phyloP scores from a whole-genome alignment of 2,797 vertebrate species.

The Pelodytes ibericus region DNA sequence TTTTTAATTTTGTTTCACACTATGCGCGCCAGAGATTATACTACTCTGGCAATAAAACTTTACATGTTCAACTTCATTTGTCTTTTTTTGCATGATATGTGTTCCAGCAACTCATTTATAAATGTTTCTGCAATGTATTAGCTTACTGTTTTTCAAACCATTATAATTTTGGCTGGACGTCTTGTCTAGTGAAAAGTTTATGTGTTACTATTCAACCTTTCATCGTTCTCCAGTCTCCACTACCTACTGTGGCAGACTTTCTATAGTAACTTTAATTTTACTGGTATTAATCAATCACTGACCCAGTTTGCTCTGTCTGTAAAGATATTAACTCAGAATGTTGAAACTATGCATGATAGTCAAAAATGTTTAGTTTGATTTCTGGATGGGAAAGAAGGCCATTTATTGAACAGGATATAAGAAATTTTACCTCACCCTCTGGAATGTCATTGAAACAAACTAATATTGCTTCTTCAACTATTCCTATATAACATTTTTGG shows the following conservation, averaged over 20 bases:
- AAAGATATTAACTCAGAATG: background rate
- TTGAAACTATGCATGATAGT: background rate
- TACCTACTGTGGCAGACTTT: slow-evolving; percentile 51
- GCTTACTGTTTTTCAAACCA: background rate
- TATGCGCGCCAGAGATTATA: too few relatives aligned
- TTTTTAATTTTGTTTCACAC: too few relatives aligned
- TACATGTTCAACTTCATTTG: too few relatives aligned
- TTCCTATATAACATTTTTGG: too few relatives aligned
- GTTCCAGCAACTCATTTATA: background rate
- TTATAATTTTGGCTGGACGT: slow-evolving; percentile 24
- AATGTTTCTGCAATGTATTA: slow-evolving; percentile 12
- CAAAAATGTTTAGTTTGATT: background rate
- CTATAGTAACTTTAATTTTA: slow-evolving; percentile 24
- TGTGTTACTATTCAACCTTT: slow-evolving; percentile 32
- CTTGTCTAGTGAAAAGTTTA: slow-evolving; percentile 30
- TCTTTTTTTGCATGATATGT: background rate
- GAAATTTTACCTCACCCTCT: background rate
- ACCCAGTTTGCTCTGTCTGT: background rate
- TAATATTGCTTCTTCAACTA: background rate
- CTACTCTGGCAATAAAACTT: too few relatives aligned
- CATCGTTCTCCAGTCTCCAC: slow-evolving; percentile 50
- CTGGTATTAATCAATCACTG: slow-evolving; percentile 37
- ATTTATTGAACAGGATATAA: background rate
- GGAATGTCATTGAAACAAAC: background rate
- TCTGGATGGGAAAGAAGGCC: background rate